These are phyloP conservation scores for Nemotelus pantherinus DNA, from an alignment of 2,888 invertebrate species.

Conservation along the genomic window DNA sequence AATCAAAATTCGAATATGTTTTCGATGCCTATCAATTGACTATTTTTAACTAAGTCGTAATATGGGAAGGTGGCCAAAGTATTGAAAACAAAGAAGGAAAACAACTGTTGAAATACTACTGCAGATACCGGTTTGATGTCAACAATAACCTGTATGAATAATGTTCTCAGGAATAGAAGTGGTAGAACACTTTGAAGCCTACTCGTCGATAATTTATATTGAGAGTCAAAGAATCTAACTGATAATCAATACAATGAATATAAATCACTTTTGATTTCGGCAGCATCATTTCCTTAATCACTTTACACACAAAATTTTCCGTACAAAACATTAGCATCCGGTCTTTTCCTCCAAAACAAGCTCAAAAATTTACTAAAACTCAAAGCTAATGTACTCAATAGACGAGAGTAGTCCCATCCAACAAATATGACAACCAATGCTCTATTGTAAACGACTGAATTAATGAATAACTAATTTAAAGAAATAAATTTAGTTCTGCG, in stretches of 20 bases:
- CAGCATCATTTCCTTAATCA: neutral
- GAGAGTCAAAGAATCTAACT: too few relatives aligned
- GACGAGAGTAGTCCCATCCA: neutral
- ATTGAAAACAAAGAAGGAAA: too few relatives aligned
- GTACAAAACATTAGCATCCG: neutral
- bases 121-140: too few relatives aligned
- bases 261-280: neutral
- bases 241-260: neutral
- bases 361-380: neutral
- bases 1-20: too few relatives aligned
- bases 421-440: neutral
- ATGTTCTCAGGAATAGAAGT: too few relatives aligned
- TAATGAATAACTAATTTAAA: slow-evolving; percentile 16
- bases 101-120: too few relatives aligned
- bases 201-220: too few relatives aligned
- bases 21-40: too few relatives aligned
- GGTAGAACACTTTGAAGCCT: too few relatives aligned
- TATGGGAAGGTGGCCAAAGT: too few relatives aligned
- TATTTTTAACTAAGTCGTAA: too few relatives aligned
- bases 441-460: slow-evolving; percentile 12
- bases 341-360: neutral
- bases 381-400: neutral
- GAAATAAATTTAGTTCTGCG: neutral
- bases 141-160: too few relatives aligned
- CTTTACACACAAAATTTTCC: neutral